Base-by-base conservation (phyloP, 2,113 vertebrate species). In the Pampusana beccarii region DNA sequence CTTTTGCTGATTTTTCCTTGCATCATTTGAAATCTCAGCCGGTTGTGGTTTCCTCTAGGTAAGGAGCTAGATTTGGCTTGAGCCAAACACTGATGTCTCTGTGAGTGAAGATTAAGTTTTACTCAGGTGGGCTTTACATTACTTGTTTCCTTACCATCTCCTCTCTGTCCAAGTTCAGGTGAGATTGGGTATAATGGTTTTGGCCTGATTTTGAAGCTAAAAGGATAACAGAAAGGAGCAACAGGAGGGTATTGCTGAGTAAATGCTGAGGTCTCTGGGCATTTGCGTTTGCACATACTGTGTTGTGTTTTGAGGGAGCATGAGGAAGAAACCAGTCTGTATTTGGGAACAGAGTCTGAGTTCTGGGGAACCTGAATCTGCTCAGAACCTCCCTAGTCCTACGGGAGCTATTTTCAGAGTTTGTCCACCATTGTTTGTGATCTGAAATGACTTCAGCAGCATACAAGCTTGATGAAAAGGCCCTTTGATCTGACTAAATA, bases 401-500 rank as follows among this genome's bases (percentile, higher is more conserved):
- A 86, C 75, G 83, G 93, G 97, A 97, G 95, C 97, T 97, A 97
- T 97, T 98, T 98, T 97, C 96, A 97, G 97, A 97, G 96, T 92
- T 97, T 95, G 97, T 97, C 98, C 96, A 97, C 96, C 90, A 98
- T 98, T 97, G 98, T 98, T 98, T 95, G 92, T 95, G 96, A 97
- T 98, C 95, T 97, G 97, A 97, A 97, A 97, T 97, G 96, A 97
- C 97, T 98, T 97, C 96, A 96, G 96, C 92, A 96, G 97, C 97
- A 97, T 97, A 98, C 97, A 95, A 97, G 97, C 94, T 97, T 97
- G 91, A 96, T 97, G 94, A 97, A 97, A 97, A 97, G 97, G 96
- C 96, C 89, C 96, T 98, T 98, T 98, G 97, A 98, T 98, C 97
- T 98, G 88, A 73, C 96, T 97, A 97, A 97, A 97, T 97, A 98